A percentile compares a stretch with the other conserved stretches of the same genome.
phyloP scores from a whole-genome alignment of 2,113 vertebrate species.

The Lophochroa leadbeateri region DNA sequence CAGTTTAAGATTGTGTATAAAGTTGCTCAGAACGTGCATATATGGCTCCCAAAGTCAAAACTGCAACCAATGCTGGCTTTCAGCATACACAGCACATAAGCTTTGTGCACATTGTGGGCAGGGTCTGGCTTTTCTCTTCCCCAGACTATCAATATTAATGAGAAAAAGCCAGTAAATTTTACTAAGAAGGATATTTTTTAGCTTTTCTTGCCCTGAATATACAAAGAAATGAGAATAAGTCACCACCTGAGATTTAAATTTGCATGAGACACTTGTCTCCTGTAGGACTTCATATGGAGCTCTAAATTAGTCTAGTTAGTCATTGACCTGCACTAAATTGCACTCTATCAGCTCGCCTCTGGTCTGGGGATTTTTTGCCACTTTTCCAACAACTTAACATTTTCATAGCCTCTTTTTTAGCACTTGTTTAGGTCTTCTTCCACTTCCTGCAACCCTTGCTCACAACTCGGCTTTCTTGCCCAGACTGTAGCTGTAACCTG shows the following conservation, averaged over 20 bases:
- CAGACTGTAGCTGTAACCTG: background rate
- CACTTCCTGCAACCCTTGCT: background rate
- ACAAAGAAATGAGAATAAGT: background rate
- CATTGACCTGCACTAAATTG: background rate
- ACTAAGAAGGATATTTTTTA: background rate
- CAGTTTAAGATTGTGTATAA: background rate
- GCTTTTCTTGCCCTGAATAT: background rate
- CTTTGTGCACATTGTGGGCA: background rate
- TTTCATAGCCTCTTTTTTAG: background rate
- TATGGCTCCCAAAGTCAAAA: background rate
- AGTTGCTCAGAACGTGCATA: background rate
- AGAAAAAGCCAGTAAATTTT: background rate
- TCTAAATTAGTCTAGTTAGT: background rate
- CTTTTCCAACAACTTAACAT: background rate
- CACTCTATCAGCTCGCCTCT: slow-evolving; percentile 24
- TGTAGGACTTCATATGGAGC: background rate
- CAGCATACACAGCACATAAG: rapidly evolving
- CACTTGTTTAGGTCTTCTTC: background rate
- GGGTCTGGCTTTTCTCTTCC: background rate
- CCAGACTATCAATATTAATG: background rate
- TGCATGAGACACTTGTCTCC: background rate
- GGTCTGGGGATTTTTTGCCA: background rate
- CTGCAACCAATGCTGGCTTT: background rate
- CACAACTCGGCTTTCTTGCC: background rate
- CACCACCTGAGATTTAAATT: background rate